Evolutionary conservation across 2,797 vertebrate genomes (phyloP), one percentile per base, ranked within the genome.

Genomic region (Anolis apletophallus): DNA sequence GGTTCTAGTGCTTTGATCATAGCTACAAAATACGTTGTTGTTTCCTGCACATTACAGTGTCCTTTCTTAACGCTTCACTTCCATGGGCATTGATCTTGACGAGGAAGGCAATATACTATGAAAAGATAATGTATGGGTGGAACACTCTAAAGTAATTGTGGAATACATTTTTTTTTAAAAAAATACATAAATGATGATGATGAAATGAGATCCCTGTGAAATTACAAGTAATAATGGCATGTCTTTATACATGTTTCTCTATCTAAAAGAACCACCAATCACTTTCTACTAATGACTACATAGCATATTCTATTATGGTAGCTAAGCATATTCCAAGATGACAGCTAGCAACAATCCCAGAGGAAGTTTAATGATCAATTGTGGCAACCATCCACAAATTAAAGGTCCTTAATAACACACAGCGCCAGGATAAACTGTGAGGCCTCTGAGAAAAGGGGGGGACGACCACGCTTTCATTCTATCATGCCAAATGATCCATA

Each of bases 301-400:
- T 8, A 80, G 61, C 80, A 57, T 84, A 84, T 0, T 1, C 85
- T 91, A 88, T 83, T 26, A 2, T 57, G 9, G 79, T 59, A 17
- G 34, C 23, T 1, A 16, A 80, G 69, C 80, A 67, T 85, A 82
- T 0, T 0, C 87, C 88, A 90, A 59, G 13, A 1, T 61, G 12
- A 77, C 36, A 88, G 81, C 85, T 52, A 23, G 84, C 0, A 85
- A 34, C 3, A 88, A 54, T 83, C 89, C 17, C 80, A 88, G 82
- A 94, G 89, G 87, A 92, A 89, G 79, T 59, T 75, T 71, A 90
- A 90, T 85, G 83, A 93, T 84, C 88, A 92, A 88, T 75, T 89
- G 78, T 86, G 77, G 72, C 80, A 87, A 85, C 87, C 87, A 91
- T 23, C 26, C 68, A 89, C 54, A 91, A 93, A 92, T 91, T 88